Conservation (phyloP, 2,113 vertebrate genomes). For the Chitala chitala region DNA sequence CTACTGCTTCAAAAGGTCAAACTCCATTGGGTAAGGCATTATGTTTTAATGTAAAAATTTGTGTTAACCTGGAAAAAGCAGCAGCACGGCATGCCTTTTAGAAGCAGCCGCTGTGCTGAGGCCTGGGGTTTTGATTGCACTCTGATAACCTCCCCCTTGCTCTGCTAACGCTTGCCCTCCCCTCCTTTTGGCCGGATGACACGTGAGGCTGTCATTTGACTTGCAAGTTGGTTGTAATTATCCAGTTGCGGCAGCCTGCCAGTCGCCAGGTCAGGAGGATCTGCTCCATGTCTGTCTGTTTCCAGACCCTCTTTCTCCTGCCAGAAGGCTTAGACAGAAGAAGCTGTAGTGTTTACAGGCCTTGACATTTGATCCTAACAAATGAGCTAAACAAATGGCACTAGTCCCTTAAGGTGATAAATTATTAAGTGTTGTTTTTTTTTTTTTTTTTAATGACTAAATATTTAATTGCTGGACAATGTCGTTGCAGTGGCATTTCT, state of each 20-base stretch:
- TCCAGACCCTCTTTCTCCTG: neutral
- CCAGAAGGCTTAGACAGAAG: neutral
- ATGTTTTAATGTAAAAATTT: constrained; percentile 8
- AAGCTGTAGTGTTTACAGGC: neutral
- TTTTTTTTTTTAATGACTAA: constrained; percentile 4
- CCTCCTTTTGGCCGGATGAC: no score
- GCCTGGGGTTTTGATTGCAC: no score
- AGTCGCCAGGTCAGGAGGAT: neutral
- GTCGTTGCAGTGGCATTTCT: neutral
- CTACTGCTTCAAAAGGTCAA: constrained; percentile 72
- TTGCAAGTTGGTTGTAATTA: neutral
- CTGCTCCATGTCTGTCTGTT: neutral
- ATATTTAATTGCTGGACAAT: constrained; percentile 14
- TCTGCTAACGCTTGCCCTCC: neutral
- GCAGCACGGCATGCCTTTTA: no score
- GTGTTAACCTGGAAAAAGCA: no score
- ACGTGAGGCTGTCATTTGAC: neutral
- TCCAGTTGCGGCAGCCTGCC: neutral
- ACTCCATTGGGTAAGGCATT: constrained; percentile 85
- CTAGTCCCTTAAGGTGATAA: neutral
- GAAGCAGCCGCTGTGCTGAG: no score
- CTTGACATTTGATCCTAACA: constrained; percentile 15
- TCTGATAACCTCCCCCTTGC: neutral
- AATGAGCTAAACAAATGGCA: no score
- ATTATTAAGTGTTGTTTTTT: constrained; percentile 25